Percentiles rank a stretch among this genome's conserved stretches.
These are phyloP conservation scores for Euura saliciscinereae DNA, from an alignment of 1,140 invertebrate genomes.

Conservation along the genomic window DNA sequence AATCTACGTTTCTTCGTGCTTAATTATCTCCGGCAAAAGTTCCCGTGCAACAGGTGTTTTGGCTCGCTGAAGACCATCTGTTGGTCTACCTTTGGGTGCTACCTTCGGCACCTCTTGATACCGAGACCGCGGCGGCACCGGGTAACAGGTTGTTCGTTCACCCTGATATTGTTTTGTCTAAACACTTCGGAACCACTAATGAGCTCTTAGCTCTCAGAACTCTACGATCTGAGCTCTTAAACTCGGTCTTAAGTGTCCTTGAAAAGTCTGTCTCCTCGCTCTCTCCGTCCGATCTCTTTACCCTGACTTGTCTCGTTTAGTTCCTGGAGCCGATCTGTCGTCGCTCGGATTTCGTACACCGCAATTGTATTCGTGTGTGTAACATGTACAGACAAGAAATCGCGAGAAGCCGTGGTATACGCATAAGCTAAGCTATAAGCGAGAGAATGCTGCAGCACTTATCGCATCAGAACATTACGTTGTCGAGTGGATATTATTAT, in stretches of 20 bases:
- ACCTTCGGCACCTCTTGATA: constrained; percentile 27
- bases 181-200: constrained; percentile 37
- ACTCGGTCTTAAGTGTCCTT: neutral
- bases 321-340: neutral
- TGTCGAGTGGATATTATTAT: no score
- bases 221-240: neutral
- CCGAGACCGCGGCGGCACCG: constrained; percentile 23
- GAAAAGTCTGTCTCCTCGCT: neutral
- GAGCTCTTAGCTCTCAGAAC: constrained; percentile 24
- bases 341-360: no score
- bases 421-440: no score
- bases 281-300: no score
- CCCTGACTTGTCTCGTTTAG: neutral
- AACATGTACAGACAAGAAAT: no score
- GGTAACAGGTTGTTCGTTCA: constrained; percentile 43
- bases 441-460: no score
- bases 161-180: constrained; percentile 44
- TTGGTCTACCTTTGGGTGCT: constrained; percentile 1
- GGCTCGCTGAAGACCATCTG: constrained; percentile 3
- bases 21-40: neutral
- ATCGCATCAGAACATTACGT: no score
- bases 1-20: constrained; percentile 1
- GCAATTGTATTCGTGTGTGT: no score
- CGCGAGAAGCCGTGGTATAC: no score
- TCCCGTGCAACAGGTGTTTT: neutral